Evolutionary conservation across 1,140 invertebrate genomes (phyloP), one percentile per base, ranked within the genome.

Genomic region (Drosophila jambulina): DNA sequence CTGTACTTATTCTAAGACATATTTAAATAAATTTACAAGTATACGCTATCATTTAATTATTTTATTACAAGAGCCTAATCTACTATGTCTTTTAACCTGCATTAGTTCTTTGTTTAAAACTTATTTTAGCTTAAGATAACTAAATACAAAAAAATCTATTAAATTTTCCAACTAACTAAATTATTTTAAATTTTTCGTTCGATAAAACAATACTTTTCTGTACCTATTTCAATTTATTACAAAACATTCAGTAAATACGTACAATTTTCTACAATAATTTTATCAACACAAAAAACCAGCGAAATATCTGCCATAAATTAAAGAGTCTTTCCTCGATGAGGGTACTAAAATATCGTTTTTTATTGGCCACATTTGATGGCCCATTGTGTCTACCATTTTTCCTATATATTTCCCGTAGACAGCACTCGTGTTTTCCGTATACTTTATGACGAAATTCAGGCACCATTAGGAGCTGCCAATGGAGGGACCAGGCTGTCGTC

Each of bases 341-440:
- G 51, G 32, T 23, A 36, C 19, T 54, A 36, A 54, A 54, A 54
- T 54, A 36, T 38, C 51, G 23, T 36, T 36, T 23, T 36, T 54
- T 54, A 54, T 54, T 36, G 32, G 51, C 51, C 51, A 36, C 32
- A 54, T 36, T 54, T 54, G 51, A 54, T 54, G 51, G 51, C 21
- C 51, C 51, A 54, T 54, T 54, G 51, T 54, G 51, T 23, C 21
- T 36, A 23, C 15, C 32, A 54, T 17, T 34, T 21, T 36, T 17
- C 4, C 29, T 13, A 17, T 36, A 21, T 19, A 42, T 12, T n/a
- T 3, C 8, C 29, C 10, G 12, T 32, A 32, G 29, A 25, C 8
- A n/a, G 34, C 15, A 34, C 45, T 23, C 43, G 43, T 23, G n/a
- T n/a, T n/a, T n/a, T 23, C 32, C 51, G 6, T 21, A 53, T 21